Evolutionary conservation across 2,113 vertebrate genomes (phyloP).

Genomic region (Beaufortia kweichowensis): DNA sequence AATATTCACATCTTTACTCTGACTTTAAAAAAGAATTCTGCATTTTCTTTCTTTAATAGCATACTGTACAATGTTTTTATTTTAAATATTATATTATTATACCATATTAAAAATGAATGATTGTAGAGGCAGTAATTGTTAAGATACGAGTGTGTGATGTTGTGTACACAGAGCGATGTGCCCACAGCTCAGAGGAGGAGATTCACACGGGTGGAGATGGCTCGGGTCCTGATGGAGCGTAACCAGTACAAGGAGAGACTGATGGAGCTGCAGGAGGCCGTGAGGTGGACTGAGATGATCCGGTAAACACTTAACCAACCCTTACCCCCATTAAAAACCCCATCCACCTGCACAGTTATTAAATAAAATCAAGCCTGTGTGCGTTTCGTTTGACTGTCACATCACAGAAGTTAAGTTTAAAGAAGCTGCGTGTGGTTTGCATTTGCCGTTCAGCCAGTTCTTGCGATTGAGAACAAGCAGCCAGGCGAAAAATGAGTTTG

Average conservation of each 20-base stretch:
- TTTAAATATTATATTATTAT: too few relatives aligned
- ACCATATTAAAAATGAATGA: background rate
- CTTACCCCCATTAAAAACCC: background rate
- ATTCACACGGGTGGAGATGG: constrained; percentile 97
- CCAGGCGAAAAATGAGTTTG: too few relatives aligned
- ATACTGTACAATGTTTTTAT: too few relatives aligned
- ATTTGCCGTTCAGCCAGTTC: too few relatives aligned
- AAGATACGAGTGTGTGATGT: background rate
- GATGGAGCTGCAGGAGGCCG: constrained; percentile 98
- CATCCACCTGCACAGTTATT: too few relatives aligned
- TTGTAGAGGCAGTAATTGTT: background rate
- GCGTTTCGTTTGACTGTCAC: too few relatives aligned
- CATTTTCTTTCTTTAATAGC: too few relatives aligned
- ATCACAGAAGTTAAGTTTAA: too few relatives aligned
- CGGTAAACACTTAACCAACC: constrained; percentile 77
- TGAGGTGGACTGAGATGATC: constrained; percentile 99
- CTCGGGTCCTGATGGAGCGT: constrained; percentile 95
- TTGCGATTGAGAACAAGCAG: background rate
- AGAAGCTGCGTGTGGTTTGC: too few relatives aligned
- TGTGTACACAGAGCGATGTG: constrained; percentile 83
- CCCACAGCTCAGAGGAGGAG: constrained; percentile 93
- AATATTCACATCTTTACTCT: too few relatives aligned
- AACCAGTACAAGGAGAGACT: constrained; percentile 98
- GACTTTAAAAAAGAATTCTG: too few relatives aligned
- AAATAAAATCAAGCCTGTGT: too few relatives aligned